Conservation (phyloP, 2,113 vertebrate species). For the Smithornis capensis region DNA sequence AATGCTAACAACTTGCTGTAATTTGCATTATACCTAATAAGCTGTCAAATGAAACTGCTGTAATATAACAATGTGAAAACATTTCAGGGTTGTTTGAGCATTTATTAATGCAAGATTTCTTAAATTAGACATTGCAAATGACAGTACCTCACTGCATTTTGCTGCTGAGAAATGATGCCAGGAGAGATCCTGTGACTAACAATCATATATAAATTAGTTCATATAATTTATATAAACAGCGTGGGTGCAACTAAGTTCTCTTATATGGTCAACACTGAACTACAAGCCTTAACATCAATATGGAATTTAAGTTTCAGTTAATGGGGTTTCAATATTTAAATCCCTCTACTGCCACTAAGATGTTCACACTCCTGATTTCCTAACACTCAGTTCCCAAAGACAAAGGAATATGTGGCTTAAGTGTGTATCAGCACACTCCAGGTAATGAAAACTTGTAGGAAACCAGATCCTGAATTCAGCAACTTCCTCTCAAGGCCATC, state of each 20-base stretch:
- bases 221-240: neutral
- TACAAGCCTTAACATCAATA: neutral
- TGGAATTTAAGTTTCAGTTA: neutral
- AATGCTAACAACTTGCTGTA: neutral
- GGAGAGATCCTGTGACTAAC: neutral
- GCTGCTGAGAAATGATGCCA: neutral
- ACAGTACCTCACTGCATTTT: neutral
- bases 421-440: fast-evolving
- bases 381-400: neutral
- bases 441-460: too few relatives aligned
- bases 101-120: neutral
- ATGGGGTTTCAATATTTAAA: neutral
- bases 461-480: neutral
- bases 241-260: neutral
- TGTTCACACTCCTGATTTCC: neutral
- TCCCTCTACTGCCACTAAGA: neutral
- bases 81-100: neutral
- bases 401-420: neutral
- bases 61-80: neutral
- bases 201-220: too few relatives aligned
- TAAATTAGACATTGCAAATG: neutral
- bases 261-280: fast-evolving
- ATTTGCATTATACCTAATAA: neutral
- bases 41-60: neutral
- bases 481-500: neutral